phyloP scores from a whole-genome alignment of 2,113 vertebrate genomes.

The Todiramphus chloris region DNA sequence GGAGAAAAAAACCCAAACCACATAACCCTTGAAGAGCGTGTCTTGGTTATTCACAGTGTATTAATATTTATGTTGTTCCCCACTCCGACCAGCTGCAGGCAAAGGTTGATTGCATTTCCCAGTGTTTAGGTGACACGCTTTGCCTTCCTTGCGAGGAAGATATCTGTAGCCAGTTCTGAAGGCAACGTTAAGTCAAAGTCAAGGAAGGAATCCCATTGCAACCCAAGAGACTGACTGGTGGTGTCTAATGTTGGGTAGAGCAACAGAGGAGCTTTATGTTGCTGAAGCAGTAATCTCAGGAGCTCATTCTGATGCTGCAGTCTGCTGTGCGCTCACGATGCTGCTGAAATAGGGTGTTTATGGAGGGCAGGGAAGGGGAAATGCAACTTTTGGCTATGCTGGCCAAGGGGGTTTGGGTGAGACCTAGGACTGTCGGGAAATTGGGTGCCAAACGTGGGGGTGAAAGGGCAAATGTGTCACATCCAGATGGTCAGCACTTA shows the following conservation, averaged over 20 bases:
- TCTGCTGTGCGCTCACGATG: not conserved
- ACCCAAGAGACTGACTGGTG: not conserved
- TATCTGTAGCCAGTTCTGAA: not conserved
- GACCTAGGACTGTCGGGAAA: not conserved
- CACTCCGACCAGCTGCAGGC: not conserved
- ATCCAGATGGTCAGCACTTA: not conserved
- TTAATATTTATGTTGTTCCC: not conserved
- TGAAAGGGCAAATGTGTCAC: not conserved
- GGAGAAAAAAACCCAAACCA: not conserved
- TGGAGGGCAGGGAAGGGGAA: not conserved
- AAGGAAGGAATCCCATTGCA: not conserved
- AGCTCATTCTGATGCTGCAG: not conserved
- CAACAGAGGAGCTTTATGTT: not conserved
- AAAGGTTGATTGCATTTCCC: not conserved
- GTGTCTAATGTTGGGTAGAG: not conserved
- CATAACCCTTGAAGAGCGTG: not conserved
- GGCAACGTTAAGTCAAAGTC: rapidly evolving
- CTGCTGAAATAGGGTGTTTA: not conserved
- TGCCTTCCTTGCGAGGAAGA: not conserved
- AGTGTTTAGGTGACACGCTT: not conserved
- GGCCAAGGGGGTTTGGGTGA: not conserved
- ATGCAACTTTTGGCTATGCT: rapidly evolving
- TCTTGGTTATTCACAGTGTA: not conserved
- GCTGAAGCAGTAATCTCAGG: not conserved
- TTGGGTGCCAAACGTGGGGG: not conserved